Evolutionary conservation across 2,888 invertebrate genomes (phyloP), one percentile per base, ranked within the genome.

Genomic region (Phrixothrix hirtus): DNA sequence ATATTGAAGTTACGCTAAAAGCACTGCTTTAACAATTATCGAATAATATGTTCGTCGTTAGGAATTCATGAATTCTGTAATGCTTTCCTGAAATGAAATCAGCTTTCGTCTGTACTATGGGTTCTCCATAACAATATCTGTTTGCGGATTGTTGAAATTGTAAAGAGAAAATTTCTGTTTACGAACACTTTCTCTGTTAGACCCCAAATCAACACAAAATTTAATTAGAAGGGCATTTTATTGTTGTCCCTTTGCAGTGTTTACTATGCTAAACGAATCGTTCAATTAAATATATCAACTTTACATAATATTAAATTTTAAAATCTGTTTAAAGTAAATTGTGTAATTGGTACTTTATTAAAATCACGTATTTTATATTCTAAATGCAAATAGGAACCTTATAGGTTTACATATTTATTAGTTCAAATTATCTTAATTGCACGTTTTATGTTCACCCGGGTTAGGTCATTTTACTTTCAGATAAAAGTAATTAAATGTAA

Each of bases 41-140:
- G 36, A 44, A 44, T 44, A 44, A 41, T 48, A 31, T 48, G 48
- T 27, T 41, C 26, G 44, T 53, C 53, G 45, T 53, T 53, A 53
- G 15, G 34, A 48, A 53, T 53, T 53, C 47, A 53, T 48, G 53
- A 48, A 53, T 47, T 47, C 37, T 38, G 37, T 37, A 39, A 47
- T 38, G 38, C 25, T 21, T 26, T 21, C 27, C 48, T 47, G 32
- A 48, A 48, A 41, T 41, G 39, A 48, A 48, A 41, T 48, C 41
- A 46, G 48, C 32, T 38, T 45, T 27, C 14, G 34, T 11, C 25
- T 38, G 31, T 34, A n/a, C 39, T 39, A 41, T 48, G 41, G 48
- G 41, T 41, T 48, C 34, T 48, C 41, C 39, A 47, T 48, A 48
- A 39, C 48, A 48, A 48, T 41, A 41, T 48, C 35, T 35, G 32